These are phyloP conservation scores for Doryteuthis pealeii DNA, from an alignment of 1,140 invertebrate species.

Conservation along the genomic window DNA sequence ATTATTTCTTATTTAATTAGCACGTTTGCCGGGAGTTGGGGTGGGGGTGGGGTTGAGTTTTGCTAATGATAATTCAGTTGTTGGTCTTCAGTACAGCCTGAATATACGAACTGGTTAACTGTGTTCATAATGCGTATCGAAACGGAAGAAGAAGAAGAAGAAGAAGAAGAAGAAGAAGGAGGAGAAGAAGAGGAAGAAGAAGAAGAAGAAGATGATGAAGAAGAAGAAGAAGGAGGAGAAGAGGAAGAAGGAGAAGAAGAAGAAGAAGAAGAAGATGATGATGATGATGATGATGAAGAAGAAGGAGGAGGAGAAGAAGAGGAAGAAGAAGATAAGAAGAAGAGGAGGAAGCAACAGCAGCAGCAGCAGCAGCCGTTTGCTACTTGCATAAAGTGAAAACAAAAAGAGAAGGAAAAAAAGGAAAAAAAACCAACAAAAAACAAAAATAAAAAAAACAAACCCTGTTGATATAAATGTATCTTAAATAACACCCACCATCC, in stretches of 20 bases:
- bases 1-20: too few species aligned
- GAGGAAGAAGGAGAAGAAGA: conserved; percentile 2
- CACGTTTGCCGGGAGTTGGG: too few species aligned
- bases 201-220: conserved; percentile 12
- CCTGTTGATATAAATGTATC: too few species aligned
- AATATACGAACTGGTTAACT: conserved; percentile 1
- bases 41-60: not conserved
- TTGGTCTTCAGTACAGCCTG: not conserved
- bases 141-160: conserved; percentile 4
- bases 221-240: conserved; percentile 4
- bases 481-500: too few species aligned
- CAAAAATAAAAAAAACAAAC: too few species aligned
- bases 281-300: conserved; percentile 6
- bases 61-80: not conserved
- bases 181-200: conserved; percentile 11
- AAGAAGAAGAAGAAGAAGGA: conserved; percentile 8
- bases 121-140: conserved; percentile 8
- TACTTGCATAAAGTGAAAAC: conserved; percentile 2
- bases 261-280: conserved; percentile 8
- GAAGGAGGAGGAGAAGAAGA: conserved; percentile 13
- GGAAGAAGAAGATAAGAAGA: too few species aligned
- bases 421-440: too few species aligned
- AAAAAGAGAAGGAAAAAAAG: conserved; percentile 13
- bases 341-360: too few species aligned
- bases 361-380: not conserved